These are phyloP conservation scores for Tipula lateralis DNA, from an alignment of 2,888 invertebrate genomes.

Conservation along the genomic window DNA sequence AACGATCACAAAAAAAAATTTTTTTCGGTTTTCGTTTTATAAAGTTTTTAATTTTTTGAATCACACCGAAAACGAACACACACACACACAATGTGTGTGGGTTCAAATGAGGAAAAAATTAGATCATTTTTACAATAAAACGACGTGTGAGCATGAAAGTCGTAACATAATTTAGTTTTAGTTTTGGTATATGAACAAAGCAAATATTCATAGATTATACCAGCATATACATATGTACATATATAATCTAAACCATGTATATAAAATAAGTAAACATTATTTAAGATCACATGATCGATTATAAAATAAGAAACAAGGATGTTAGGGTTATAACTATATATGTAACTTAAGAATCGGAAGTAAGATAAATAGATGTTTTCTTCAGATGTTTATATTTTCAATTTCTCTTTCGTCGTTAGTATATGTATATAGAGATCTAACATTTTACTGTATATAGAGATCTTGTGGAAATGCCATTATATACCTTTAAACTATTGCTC, in stretches of 20 bases:
- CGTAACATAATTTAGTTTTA: not conserved
- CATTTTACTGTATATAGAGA: not conserved
- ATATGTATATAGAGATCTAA: not conserved
- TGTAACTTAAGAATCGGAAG: not conserved
- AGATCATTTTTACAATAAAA: conserved; percentile 19
- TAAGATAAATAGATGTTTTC: not conserved
- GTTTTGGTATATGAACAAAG: not conserved
- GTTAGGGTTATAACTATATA: not conserved
- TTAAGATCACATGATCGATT: not conserved
- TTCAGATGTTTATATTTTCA: not conserved
- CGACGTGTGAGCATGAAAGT: conserved; percentile 1
- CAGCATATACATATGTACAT: not conserved
- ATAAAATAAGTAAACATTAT: not conserved
- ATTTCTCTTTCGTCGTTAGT: not conserved
- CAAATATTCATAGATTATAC: not conserved
- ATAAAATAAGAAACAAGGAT: not conserved
- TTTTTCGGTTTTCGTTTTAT: not conserved
- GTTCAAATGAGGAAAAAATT: conserved; percentile 3
- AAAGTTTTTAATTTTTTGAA: not conserved
- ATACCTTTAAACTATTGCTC: not conserved
- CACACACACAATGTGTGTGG: not conserved
- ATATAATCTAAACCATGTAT: not conserved
- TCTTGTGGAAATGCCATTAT: not conserved
- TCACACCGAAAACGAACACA: not conserved
- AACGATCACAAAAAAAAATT: not conserved